Evolutionary conservation across 2,888 invertebrate genomes (phyloP).

Genomic region (Eupithecia inturbata): DNA sequence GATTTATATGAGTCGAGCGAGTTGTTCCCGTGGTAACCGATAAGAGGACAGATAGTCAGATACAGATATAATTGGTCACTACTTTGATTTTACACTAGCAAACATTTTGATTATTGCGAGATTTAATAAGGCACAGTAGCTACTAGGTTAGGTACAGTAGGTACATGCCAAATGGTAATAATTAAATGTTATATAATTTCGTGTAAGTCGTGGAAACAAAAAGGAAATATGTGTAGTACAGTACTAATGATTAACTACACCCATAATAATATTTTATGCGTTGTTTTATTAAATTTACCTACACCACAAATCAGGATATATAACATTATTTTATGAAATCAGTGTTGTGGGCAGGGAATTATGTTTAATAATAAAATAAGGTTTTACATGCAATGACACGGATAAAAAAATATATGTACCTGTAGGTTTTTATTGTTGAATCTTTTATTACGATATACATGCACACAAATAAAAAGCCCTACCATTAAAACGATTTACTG

Average conservation of each 20-base stretch:
- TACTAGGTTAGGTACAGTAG: not conserved
- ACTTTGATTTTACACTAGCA: slow-evolving; percentile 50
- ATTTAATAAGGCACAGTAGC: not conserved
- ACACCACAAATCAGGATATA: not conserved
- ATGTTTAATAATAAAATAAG: not conserved
- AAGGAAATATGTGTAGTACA: not conserved
- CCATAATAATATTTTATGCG: not conserved
- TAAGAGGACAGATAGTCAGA: slow-evolving; percentile 58
- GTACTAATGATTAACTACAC: not conserved
- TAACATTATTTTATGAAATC: not conserved
- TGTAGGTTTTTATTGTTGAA: not conserved
- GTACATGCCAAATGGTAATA: not conserved
- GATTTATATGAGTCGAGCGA: slow-evolving; percentile 71
- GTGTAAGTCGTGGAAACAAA: not conserved
- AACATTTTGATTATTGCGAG: not conserved
- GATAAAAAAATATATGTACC: not conserved
- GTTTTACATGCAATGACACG: not conserved
- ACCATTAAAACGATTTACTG: slow-evolving; percentile 34
- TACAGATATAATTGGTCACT: slow-evolving; percentile 72
- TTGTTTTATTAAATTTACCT: not conserved
- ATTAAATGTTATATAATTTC: not conserved
- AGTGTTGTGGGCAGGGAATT: not conserved
- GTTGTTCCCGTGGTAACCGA: slow-evolving; percentile 50
- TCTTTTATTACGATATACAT: slow-evolving; percentile 1
- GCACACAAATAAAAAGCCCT: slow-evolving; percentile 34